Conservation (phyloP, 1,140 invertebrate species). For the Maconellicoccus hirsutus region DNA sequence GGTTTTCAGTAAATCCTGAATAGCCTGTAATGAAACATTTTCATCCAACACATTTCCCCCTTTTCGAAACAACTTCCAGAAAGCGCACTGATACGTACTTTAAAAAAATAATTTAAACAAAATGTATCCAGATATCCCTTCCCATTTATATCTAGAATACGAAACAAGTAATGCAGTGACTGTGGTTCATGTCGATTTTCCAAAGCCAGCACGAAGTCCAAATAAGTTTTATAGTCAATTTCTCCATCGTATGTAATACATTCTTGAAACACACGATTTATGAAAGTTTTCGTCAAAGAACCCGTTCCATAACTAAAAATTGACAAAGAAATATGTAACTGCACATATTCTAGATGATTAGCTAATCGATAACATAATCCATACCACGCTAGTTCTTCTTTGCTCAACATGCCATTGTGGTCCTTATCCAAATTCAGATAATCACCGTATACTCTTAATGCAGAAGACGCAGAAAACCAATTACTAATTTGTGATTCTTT, state of each 20-base stretch:
- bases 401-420: constrained; percentile 90
- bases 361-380: constrained; percentile 19
- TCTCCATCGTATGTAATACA: constrained; percentile 90
- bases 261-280: constrained; percentile 89
- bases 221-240: constrained; percentile 96
- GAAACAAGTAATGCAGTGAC: constrained; percentile 81
- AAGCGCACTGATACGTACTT: constrained; percentile 41
- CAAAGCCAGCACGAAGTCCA: constrained; percentile 86
- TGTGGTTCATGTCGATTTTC: constrained; percentile 87
- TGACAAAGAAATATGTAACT: constrained; percentile 22
- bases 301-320: constrained; percentile 69
- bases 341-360: constrained; percentile 12
- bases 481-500: constrained; percentile 75
- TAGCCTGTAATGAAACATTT: constrained; percentile 46
- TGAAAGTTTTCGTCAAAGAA: constrained; percentile 80
- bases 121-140: constrained; percentile 81
- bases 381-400: constrained; percentile 71
- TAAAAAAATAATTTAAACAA: constrained; percentile 85
- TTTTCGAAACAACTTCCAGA: too few relatives aligned
- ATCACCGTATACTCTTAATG: constrained; percentile 79
- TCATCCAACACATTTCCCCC: background rate
- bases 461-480: constrained; percentile 89
- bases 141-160: constrained; percentile 81
- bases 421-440: constrained; percentile 89
- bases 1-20: constrained; percentile 76